Evolutionary conservation across 35 echinoderm and acorn worm genomes (phyloP).

Genomic region (Ophiothrix spiculata): DNA sequence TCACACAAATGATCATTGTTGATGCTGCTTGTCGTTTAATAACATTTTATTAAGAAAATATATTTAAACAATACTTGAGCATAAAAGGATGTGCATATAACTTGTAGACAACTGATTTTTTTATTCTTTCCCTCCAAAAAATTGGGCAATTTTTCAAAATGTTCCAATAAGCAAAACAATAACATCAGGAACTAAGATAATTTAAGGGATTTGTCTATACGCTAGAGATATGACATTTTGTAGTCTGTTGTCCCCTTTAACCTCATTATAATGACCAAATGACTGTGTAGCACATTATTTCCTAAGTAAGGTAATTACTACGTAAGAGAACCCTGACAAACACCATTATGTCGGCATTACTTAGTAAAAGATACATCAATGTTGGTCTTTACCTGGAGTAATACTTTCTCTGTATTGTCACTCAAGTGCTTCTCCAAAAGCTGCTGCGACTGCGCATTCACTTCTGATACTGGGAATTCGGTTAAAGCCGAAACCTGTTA

Average conservation of each 20-base stretch:
- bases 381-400: constrained; percentile 20
- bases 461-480: constrained; percentile 10
- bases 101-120: too few species aligned
- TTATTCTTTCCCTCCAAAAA: too few species aligned
- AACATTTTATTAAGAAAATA: too few species aligned
- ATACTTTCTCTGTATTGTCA: constrained; percentile 1
- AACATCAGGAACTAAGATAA: too few species aligned
- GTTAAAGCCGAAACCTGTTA: neutral
- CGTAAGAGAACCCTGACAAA: neutral
- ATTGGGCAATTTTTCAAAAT: too few species aligned
- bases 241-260: neutral
- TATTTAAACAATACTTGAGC: too few species aligned
- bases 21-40: too few species aligned
- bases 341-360: neutral
- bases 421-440: constrained; percentile 19
- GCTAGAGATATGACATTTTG: too few species aligned
- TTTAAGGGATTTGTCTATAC: too few species aligned
- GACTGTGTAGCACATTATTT: neutral
- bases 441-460: constrained; percentile 27
- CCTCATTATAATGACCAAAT: neutral
- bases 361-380: neutral
- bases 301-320: neutral
- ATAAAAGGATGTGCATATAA: too few species aligned
- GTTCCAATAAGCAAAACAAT: too few species aligned
- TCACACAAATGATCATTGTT: too few species aligned